Evolutionary conservation across 2,797 vertebrate species (phyloP).

Genomic region (Paguma larvata): DNA sequence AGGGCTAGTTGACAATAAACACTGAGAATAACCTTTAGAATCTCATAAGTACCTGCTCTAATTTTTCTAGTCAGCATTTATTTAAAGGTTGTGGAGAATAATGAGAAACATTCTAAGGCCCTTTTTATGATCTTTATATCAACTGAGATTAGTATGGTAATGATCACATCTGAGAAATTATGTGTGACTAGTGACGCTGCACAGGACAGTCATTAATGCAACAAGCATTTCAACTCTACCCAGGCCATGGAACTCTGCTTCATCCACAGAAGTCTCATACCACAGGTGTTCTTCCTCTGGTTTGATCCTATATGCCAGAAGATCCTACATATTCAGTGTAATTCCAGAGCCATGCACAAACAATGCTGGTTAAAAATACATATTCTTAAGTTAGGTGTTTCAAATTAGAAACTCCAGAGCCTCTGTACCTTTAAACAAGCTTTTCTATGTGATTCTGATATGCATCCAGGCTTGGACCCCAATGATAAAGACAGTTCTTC

Average conservation of each 20-base stretch:
- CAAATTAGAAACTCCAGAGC: background rate
- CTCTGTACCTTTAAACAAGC: background rate
- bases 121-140: background rate
- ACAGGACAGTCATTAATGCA: background rate
- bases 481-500: background rate
- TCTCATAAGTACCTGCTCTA: background rate
- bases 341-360: background rate
- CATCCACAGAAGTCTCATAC: background rate
- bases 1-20: background rate
- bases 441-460: background rate
- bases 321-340: background rate
- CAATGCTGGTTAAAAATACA: background rate
- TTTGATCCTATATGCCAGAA: background rate
- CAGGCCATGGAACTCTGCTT: rapidly evolving
- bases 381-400: background rate
- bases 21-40: background rate
- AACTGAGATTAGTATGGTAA: background rate
- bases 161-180: background rate
- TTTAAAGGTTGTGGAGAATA: background rate
- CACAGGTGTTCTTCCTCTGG: background rate
- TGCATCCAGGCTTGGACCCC: background rate
- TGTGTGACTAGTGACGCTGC: background rate
- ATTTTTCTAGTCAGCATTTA: background rate
- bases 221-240: background rate
- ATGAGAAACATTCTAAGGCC: background rate